These are phyloP conservation scores for Enhydra lutris DNA, from an alignment of 2,113 vertebrate genomes.

Conservation along the genomic window DNA sequence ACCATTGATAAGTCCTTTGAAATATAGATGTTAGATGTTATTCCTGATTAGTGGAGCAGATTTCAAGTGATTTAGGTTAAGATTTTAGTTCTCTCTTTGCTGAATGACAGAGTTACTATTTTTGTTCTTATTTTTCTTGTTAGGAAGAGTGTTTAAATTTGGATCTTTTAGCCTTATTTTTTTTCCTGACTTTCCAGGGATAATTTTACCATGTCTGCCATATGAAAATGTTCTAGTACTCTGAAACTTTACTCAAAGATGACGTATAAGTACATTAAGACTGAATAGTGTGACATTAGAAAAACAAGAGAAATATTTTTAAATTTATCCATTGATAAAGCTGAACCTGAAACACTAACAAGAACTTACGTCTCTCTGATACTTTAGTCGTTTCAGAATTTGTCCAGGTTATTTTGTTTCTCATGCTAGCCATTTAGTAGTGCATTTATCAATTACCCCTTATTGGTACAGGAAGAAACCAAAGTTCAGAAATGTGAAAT, in stretches of 20 bases:
- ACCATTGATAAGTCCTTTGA: background rate
- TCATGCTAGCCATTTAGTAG: background rate
- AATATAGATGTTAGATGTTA: background rate
- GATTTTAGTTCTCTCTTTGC: background rate
- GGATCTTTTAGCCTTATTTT: background rate
- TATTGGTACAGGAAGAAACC: background rate
- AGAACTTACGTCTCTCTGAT: background rate
- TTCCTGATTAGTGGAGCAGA: background rate
- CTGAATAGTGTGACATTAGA: background rate
- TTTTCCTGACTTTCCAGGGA: background rate
- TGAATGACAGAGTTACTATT: background rate
- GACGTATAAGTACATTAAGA: conserved; percentile 1
- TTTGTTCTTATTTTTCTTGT: background rate
- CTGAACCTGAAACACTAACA: background rate
- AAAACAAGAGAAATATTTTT: conserved; percentile 23
- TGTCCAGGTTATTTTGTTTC: background rate
- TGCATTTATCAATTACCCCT: background rate
- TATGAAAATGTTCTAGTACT: background rate
- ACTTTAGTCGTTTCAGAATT: background rate
- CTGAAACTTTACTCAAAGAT: conserved; percentile 12
- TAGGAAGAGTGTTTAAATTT: background rate
- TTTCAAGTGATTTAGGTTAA: conserved; percentile 16
- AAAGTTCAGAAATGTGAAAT: background rate
- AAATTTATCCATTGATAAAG: background rate
- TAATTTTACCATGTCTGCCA: background rate